These are phyloP conservation scores for Pandemis heparana DNA, from an alignment of 2,888 invertebrate species.

Conservation along the genomic window DNA sequence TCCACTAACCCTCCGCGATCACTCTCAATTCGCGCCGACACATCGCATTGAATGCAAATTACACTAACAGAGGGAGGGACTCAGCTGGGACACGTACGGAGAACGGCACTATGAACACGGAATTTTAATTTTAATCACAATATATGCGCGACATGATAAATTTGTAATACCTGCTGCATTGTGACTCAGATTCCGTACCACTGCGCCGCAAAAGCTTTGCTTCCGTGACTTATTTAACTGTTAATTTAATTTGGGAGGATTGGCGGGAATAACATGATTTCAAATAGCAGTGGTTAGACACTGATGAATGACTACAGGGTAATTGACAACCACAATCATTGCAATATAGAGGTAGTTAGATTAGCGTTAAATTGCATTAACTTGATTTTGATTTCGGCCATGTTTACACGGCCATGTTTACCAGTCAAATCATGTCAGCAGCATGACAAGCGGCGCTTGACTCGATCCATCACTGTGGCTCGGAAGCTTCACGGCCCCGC, in stretches of 20 bases:
- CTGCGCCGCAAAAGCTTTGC: conserved; percentile 31
- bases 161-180: conserved; percentile 28
- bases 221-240: not conserved
- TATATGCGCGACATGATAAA: conserved; percentile 40
- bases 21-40: conserved; percentile 49
- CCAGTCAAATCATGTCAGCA: no score
- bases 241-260: conserved; percentile 23
- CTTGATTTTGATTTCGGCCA: not conserved
- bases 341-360: conserved; percentile 7
- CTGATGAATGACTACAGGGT: not conserved
- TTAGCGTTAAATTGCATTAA: conserved; percentile 18
- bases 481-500: no score
- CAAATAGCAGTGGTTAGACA: conserved; percentile 4
- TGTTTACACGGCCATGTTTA: no score
- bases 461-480: no score
- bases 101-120: conserved; percentile 43
- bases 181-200: conserved; percentile 7
- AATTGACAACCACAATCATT: conserved; percentile 5
- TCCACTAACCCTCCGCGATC: conserved; percentile 43
- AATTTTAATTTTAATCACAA: conserved; percentile 48
- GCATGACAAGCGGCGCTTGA: no score
- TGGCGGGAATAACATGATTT: conserved; percentile 14
- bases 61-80: conserved; percentile 42
- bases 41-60: conserved; percentile 61
- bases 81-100: conserved; percentile 31